Base-by-base conservation (phyloP, 2,797 vertebrate genomes). In the Enteromius anoplus region DNA sequence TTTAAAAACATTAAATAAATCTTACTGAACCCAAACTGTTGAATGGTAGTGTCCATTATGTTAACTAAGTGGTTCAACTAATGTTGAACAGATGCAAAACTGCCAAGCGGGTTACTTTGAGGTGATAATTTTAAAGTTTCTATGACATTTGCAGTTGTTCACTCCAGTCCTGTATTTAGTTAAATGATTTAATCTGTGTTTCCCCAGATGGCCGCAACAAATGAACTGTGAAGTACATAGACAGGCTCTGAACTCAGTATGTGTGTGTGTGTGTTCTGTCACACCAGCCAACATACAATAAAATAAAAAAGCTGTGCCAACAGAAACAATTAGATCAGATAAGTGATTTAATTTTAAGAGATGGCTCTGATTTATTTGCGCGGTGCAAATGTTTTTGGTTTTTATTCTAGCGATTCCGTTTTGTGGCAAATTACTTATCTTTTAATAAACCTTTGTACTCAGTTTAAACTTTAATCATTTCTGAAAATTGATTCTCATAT, bases 201-300 rank as follows among this genome's bases (percentile, higher is more conserved):
- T 76, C 84, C 86, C 82, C 84, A 86, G 87, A 87, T 85, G 91
- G 86, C 86, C 23, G 80, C 19, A 73, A 84, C 85, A 90, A 92
- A 91, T 91, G 86, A 88, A 88, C 84, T 89, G 89, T 92, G 87
- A 92, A 92, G 89, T 80, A 78, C 88, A 69, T 55, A 42, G 55
- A 62, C 49, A 58, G 75, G 14, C 49, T 34, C 73, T 89, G 69
- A 66, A 85, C 65, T 32, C 17, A 23, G 75, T 73, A 26, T 81
- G 66, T 51, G 49, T 49, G 60, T 37, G 23, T 60, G 66, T 58
- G 34, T 80, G 26, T 80, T 37, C 32, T 29, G n/a, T 62, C 9
- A 71, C 40, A 32, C 53, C 53, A 80, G 42, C 53, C 23, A 71
- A 70, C 32, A 69, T n/a, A 12, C 47, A 68, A n/a, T 78, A 47